These are phyloP conservation scores for Synodontis membranacea DNA, from an alignment of 2,113 vertebrate species.

Conservation along the genomic window DNA sequence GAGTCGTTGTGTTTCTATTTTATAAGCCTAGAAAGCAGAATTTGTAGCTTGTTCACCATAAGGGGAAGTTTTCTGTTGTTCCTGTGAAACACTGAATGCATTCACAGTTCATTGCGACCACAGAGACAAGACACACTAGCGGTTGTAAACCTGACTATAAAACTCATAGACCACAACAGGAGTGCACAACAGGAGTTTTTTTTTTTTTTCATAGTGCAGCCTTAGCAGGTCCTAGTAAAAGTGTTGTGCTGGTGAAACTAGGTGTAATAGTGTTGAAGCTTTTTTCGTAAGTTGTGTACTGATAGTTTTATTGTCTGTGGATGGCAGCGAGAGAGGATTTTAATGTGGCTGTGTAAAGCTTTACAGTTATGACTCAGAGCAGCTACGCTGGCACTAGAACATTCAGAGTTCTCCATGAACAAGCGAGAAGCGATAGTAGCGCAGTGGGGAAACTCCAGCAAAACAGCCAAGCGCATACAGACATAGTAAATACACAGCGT, in stretches of 20 bases:
- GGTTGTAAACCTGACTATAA: not conserved
- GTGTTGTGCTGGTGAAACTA: not conserved
- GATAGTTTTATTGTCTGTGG: slow-evolving; percentile 2
- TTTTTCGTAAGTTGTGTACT: not conserved
- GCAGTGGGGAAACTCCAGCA: slow-evolving; percentile 23
- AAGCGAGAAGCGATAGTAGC: slow-evolving; percentile 16
- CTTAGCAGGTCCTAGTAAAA: not conserved
- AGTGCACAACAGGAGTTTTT: not conserved
- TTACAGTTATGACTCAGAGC: slow-evolving; percentile 27
- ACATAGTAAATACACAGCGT: not conserved
- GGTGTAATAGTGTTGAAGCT: not conserved
- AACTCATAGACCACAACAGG: not conserved
- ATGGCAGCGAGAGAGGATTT: slow-evolving; percentile 16
- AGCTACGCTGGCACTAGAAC: slow-evolving; percentile 3
- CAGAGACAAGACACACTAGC: not conserved
- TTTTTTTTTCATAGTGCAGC: not conserved
- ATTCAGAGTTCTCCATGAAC: slow-evolving; percentile 17
- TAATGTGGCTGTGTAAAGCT: slow-evolving; percentile 22
- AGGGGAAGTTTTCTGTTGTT: not conserved
- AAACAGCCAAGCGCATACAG: not conserved
- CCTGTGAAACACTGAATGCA: not conserved
- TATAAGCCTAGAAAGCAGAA: not conserved
- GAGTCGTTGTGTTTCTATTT: not conserved
- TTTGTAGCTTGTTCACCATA: not conserved
- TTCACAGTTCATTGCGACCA: not conserved